Percentiles rank a stretch among this genome's conserved stretches.
Evolutionary conservation across 2,888 invertebrate genomes (phyloP).

Genomic region (Pemphredon lugubris): DNA sequence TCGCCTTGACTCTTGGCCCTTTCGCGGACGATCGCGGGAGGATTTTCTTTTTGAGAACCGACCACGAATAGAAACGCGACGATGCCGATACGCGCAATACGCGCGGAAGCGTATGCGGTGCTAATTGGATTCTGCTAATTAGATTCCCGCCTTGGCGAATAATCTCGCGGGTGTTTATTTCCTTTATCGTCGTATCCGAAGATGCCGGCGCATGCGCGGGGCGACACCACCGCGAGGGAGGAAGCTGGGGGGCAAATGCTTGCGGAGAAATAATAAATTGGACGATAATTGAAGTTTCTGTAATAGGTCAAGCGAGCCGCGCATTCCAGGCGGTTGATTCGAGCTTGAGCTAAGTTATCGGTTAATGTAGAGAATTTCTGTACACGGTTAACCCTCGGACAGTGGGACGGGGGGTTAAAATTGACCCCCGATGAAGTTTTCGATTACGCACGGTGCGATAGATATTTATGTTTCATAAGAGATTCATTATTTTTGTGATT

Average conservation of each 20-base stretch:
- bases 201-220: conserved; percentile 23
- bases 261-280: conserved; percentile 26
- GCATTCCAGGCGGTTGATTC: too few species aligned
- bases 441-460: too few species aligned
- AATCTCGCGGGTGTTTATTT: conserved; percentile 36
- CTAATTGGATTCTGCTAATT: conserved; percentile 62
- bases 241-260: conserved; percentile 6
- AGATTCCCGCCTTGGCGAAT: conserved; percentile 24
- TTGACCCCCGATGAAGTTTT: too few species aligned
- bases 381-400: too few species aligned
- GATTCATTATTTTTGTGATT: too few species aligned
- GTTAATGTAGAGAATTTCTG: too few species aligned
- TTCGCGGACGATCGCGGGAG: background rate
- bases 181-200: conserved; percentile 27
- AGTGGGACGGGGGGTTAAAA: too few species aligned
- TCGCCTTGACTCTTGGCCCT: conserved; percentile 8
- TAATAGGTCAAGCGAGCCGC: conserved; percentile 27
- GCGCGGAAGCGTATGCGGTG: conserved; percentile 22
- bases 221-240: background rate
- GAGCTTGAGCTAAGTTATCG: too few species aligned
- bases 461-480: too few species aligned
- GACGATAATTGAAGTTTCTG: conserved; percentile 34
- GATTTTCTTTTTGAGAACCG: background rate
- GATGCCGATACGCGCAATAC: background rate
- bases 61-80: background rate